Conservation (phyloP, 2,113 vertebrate species). For the Rhinoptilus africanus region DNA sequence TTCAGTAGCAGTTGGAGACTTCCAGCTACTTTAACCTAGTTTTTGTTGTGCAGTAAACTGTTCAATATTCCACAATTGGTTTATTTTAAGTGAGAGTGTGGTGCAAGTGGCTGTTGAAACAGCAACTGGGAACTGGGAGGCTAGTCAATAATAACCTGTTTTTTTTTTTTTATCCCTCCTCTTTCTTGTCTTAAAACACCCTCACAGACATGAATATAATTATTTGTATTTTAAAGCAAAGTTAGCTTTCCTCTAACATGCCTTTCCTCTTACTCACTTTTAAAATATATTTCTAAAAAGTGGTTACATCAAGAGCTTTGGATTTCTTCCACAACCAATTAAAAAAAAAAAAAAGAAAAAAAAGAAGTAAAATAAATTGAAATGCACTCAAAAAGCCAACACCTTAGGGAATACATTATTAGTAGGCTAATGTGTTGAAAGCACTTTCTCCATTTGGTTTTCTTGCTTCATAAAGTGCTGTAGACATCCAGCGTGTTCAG, state of each 20-base stretch:
- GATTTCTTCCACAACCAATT: neutral
- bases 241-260: neutral
- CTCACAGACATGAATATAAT: neutral
- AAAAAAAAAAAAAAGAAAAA: neutral
- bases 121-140: neutral
- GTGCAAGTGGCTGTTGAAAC: neutral
- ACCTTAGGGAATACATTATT: neutral
- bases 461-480: neutral
- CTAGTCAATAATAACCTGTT: neutral
- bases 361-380: neutral
- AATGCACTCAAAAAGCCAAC: neutral
- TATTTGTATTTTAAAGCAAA: neutral
- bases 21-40: neutral
- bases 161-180: neutral
- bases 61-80: conserved; percentile 6
- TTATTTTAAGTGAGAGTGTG: neutral
- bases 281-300: neutral
- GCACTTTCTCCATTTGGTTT: neutral
- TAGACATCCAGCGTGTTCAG: neutral
- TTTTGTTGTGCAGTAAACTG: neutral
- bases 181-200: neutral
- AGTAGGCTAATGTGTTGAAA: conserved; percentile 23
- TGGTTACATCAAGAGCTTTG: neutral
- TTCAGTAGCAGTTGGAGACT: conserved; percentile 5
- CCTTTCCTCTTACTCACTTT: neutral